Conservation (phyloP, 2,888 invertebrate species). For the Heliconius aoede region DNA sequence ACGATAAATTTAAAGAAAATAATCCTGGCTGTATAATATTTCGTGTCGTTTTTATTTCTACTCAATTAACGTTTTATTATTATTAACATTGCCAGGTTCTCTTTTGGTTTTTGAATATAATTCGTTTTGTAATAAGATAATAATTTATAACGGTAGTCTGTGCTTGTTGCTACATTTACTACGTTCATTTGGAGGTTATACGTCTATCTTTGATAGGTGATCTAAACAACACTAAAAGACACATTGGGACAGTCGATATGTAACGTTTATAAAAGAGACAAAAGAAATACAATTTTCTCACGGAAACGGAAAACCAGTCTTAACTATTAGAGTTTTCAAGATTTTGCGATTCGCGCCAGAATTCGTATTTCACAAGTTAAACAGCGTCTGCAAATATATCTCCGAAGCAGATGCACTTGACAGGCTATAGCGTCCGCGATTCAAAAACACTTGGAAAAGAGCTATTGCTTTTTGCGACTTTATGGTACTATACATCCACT, state of each 20-base stretch:
- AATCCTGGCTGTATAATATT: conserved; percentile 39
- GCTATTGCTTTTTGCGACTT: conserved; percentile 16
- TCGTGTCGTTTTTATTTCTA: conserved; percentile 41
- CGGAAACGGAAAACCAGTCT: background rate
- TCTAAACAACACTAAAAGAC: too few relatives aligned
- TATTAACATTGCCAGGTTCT: background rate
- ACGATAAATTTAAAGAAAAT: conserved; percentile 51
- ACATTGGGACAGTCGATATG: too few relatives aligned
- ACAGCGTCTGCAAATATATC: conserved; percentile 47
- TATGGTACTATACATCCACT: background rate
- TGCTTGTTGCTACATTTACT: background rate
- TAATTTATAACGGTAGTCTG: background rate
- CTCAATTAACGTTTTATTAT: conserved; percentile 38
- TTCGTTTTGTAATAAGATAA: background rate
- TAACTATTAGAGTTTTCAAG: conserved; percentile 27
- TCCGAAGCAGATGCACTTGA: conserved; percentile 48
- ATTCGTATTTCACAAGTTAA: conserved; percentile 47
- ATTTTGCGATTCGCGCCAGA: conserved; percentile 34
- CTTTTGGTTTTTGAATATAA: background rate
- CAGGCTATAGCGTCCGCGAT: conserved; percentile 43
- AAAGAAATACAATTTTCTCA: too few relatives aligned
- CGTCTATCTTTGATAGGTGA: too few relatives aligned
- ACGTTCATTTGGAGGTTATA: background rate
- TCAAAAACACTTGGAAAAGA: conserved; percentile 44
- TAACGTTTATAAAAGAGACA: too few relatives aligned